Percentiles rank a stretch among this genome's conserved stretches.
Evolutionary conservation across 2,113 vertebrate species (phyloP).

Genomic region (Lagopus muta): DNA sequence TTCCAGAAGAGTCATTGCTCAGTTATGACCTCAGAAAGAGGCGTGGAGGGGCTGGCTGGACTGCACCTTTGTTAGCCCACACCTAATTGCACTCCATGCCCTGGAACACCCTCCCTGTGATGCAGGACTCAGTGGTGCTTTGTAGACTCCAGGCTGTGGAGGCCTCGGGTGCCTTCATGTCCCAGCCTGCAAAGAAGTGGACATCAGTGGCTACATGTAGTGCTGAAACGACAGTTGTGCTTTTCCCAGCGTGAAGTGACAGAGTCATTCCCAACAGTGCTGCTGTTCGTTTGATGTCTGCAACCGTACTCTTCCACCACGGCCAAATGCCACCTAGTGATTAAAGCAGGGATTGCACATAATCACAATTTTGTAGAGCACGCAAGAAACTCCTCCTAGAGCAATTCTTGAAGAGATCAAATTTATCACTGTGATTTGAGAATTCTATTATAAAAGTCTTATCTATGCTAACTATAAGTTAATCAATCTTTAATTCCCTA

Average conservation of each 20-base stretch:
- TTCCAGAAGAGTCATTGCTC: fast-evolving
- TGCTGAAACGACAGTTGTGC: not conserved
- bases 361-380: fast-evolving
- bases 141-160: fast-evolving
- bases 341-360: not conserved
- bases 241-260: not conserved
- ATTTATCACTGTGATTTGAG: not conserved
- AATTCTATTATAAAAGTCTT: not conserved
- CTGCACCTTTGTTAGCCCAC: not conserved
- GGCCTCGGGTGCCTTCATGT: fast-evolving
- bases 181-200: fast-evolving
- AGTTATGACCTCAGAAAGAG: fast-evolving
- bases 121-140: fast-evolving
- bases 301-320: not conserved
- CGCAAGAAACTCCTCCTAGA: fast-evolving
- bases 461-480: not conserved
- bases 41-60: fast-evolving
- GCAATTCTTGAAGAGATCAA: not conserved
- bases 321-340: constrained; percentile 37
- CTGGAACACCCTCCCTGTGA: fast-evolving
- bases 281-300: not conserved
- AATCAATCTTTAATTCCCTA: not conserved
- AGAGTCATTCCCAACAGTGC: not conserved
- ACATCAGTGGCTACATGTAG: not conserved
- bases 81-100: not conserved